Evolutionary conservation across 2,888 invertebrate species (phyloP).

Genomic region (Sericinus montela): DNA sequence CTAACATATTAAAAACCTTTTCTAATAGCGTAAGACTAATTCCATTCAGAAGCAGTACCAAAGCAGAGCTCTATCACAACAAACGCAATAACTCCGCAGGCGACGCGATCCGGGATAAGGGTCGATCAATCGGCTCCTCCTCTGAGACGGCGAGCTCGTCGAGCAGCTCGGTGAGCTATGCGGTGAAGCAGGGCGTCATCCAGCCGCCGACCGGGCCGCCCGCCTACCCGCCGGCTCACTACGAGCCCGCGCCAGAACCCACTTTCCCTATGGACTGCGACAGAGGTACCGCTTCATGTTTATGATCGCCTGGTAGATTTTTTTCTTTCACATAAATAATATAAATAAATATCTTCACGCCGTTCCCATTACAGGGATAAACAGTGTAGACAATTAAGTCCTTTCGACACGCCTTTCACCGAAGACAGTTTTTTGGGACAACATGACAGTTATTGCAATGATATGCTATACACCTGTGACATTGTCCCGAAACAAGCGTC

Average conservation of each 20-base stretch:
- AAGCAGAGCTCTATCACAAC: not conserved
- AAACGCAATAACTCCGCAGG: slow-evolving; percentile 28
- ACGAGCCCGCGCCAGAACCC: slow-evolving; percentile 41
- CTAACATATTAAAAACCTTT: too few species aligned
- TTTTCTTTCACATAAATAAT: too few species aligned
- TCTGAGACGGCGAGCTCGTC: slow-evolving; percentile 80
- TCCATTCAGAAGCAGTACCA: not conserved
- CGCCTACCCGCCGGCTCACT: slow-evolving; percentile 37
- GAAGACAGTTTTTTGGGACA: too few species aligned
- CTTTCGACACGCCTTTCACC: too few species aligned
- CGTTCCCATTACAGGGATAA: too few species aligned
- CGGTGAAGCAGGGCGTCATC: slow-evolving; percentile 42
- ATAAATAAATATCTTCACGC: too few species aligned
- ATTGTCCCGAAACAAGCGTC: too few species aligned
- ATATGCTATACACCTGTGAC: too few species aligned
- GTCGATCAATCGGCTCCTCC: slow-evolving; percentile 44
- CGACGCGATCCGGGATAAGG: slow-evolving; percentile 40
- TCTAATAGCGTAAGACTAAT: too few species aligned
- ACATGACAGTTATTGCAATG: too few species aligned
- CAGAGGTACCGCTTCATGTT: slow-evolving; percentile 37
- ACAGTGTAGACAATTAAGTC: too few species aligned
- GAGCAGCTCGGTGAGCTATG: slow-evolving; percentile 64
- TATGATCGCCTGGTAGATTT: too few species aligned
- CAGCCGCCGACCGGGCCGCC: slow-evolving; percentile 50
- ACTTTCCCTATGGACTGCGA: slow-evolving; percentile 61